Evolutionary conservation across 2,113 vertebrate genomes (phyloP), one percentile per base, ranked within the genome.

Genomic region (Zootoca vivipara): DNA sequence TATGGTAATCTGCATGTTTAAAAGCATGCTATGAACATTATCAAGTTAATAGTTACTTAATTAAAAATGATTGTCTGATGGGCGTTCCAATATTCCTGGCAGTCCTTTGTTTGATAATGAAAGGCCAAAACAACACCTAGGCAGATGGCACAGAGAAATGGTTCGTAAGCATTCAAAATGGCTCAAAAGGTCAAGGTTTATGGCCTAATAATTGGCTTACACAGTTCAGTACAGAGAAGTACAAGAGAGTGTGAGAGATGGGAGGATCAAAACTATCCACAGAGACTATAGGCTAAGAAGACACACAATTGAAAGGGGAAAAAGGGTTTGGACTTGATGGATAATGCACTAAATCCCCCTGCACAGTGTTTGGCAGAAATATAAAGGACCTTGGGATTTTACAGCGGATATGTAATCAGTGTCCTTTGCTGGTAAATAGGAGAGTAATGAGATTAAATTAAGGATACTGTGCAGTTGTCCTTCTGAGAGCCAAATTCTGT

Each of bases 31-130:
- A 80, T 46, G 35, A 87, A 80, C 42, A 80, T 80, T 72, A 80
- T 70, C 46, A 33, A 79, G 77, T 79, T 80, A 87, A 79, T 56
- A 26, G 65, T 35, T 87, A 72, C 77, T 87, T 87, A 87, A 87
- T 87, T 87, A 58, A 87, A 72, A 70, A 58, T 72, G 46, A 72
- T 58, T 46, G 7, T 30, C 65, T 58, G 52, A 56, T 80, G 42
- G 85, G 46, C 28, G n/a, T 80, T 58, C 65, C 77, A 69, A 56
- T 58, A 80, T 72, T 30, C 42, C 46, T 56, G n/a, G 38, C 46
- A 35, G 46, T 58, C 75, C 38, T 87, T 81, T 40, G 67, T 82
- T 82, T 42, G 70, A 42, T 87, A 78, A 65, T 46, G 35, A 33
- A 30, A 87, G 38, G 22, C 67, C 35, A 64, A 64, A 72, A 64